Percentiles rank a stretch among this genome's conserved stretches.
These are phyloP conservation scores for Opisthocomus hoazin DNA, from an alignment of 2,113 vertebrate species.

Conservation along the genomic window DNA sequence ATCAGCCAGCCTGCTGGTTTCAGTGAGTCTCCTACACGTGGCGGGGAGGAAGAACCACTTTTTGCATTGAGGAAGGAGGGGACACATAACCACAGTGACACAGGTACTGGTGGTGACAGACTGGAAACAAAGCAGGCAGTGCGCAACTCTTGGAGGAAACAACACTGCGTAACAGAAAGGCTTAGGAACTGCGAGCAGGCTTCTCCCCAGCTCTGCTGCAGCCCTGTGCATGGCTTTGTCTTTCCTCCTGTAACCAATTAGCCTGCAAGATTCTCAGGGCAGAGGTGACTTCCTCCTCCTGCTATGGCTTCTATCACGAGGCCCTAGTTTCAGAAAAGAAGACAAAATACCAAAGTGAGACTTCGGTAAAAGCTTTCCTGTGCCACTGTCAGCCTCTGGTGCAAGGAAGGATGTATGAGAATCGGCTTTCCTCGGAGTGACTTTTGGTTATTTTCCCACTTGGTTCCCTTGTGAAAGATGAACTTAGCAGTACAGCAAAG, in stretches of 20 bases:
- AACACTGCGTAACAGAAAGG: neutral
- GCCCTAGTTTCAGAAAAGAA: neutral
- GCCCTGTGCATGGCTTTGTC: accelerated
- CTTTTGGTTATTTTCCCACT: neutral
- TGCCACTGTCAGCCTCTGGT: neutral
- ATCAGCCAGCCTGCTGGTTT: neutral
- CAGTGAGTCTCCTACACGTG: neutral
- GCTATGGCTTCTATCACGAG: neutral
- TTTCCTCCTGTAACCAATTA: neutral
- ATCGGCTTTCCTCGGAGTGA: neutral
- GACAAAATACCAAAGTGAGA: neutral
- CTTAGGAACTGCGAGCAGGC: neutral
- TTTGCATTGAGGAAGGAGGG: neutral
- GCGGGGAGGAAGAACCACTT: neutral
- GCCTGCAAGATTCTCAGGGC: neutral
- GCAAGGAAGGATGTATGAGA: neutral
- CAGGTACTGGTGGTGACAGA: neutral
- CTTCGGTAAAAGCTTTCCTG: slow-evolving; percentile 6
- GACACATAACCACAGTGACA: neutral
- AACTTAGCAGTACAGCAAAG: neutral
- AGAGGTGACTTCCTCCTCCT: neutral
- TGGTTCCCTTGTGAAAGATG: neutral
- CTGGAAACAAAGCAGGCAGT: neutral
- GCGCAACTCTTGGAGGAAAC: neutral
- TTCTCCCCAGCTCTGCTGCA: neutral